Conservation (phyloP, 2,888 invertebrate species). For the Tenthredo notha region DNA sequence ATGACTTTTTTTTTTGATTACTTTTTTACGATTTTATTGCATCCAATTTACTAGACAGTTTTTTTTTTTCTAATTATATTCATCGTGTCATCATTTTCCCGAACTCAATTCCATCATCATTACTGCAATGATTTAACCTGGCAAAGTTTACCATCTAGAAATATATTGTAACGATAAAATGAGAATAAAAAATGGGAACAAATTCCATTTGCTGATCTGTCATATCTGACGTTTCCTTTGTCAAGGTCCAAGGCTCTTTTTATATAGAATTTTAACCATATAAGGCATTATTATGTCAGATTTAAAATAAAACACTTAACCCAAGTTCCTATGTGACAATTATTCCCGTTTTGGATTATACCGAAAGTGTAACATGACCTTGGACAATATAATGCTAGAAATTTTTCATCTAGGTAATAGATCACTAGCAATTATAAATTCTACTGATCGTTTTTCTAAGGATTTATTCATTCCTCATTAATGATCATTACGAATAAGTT, state of each 20-base stretch:
- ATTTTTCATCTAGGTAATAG: neutral
- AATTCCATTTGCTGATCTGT: slow-evolving; percentile 34
- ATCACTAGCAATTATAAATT: neutral
- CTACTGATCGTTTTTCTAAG: neutral
- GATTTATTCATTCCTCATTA: neutral
- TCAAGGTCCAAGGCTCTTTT: slow-evolving; percentile 57
- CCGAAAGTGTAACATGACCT: slow-evolving; percentile 3
- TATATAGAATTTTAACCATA: slow-evolving; percentile 9
- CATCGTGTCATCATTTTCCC: neutral
- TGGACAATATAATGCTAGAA: neutral
- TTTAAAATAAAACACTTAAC: neutral
- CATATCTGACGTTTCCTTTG: slow-evolving; percentile 59
- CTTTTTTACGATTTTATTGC: neutral
- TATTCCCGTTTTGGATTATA: neutral
- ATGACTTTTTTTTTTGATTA: neutral
- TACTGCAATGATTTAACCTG: neutral
- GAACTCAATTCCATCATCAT: neutral
- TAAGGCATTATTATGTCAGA: neutral
- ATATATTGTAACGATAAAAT: neutral
- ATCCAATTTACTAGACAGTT: neutral
- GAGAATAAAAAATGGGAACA: neutral
- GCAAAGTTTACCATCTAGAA: neutral
- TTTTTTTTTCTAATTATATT: slow-evolving; percentile 5
- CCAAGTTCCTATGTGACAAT: neutral
- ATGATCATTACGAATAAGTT: neutral